Evolutionary conservation across 2,888 invertebrate species (phyloP).

Genomic region (Unio delphinus): DNA sequence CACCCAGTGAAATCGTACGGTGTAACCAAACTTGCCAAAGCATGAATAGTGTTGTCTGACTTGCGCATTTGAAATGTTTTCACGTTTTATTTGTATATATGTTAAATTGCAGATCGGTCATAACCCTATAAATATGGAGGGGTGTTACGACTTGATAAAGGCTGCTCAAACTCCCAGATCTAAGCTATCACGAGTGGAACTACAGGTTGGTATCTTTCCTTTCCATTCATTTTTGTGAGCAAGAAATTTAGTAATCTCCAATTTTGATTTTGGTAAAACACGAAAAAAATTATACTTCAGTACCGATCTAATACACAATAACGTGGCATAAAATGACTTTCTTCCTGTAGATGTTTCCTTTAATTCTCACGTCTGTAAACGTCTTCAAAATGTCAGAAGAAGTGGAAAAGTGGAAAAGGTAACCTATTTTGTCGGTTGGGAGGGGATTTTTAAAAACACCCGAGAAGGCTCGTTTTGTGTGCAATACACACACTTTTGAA

Average conservation of each 20-base stretch:
- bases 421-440: not conserved
- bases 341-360: too few species aligned
- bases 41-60: too few species aligned
- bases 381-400: not conserved
- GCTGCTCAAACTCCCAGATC: conserved; percentile 48
- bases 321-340: not conserved
- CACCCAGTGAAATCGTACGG: too few species aligned
- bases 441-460: not conserved
- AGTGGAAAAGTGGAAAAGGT: not conserved
- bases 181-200: conserved; percentile 46
- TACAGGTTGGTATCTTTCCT: conserved; percentile 46
- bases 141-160: conserved; percentile 61
- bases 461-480: too few species aligned
- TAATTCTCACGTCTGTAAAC: not conserved
- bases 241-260: not conserved
- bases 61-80: too few species aligned
- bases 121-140: conserved; percentile 69
- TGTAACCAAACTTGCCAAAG: too few species aligned
- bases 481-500: too few species aligned
- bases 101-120: conserved; percentile 58
- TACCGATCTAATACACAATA: not conserved
- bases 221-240: not conserved
- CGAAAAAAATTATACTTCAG: not conserved
- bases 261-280: not conserved
- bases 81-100: not conserved